Base-by-base conservation (phyloP, 2,888 invertebrate genomes). In the Ennomos quercinarius region DNA sequence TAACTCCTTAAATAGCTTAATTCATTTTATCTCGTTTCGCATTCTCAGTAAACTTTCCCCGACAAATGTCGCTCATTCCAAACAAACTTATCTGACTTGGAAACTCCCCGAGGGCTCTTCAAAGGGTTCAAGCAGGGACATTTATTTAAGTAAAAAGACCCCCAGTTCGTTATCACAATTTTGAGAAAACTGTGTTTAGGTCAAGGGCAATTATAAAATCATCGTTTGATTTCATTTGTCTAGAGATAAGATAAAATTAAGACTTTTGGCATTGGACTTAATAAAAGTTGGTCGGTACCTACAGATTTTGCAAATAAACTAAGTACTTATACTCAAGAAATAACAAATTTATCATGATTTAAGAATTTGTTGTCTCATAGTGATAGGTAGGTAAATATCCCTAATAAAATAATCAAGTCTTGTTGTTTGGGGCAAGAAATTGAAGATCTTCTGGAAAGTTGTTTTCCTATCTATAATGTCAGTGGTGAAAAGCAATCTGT, bases 41-140 rank as follows among this genome's bases (percentile, higher is more conserved):
- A 66, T 66, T 69, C 64, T 55, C 46, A 57, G 48, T 41, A 61
- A 71, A 72, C 63, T 71, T 73, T 63, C 48, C 60, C 67, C 53
- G 55, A 74, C 67, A 73, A 76, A 73, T 72, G 73, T 75, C 68
- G 71, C 74, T 78, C 74, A 74, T 76, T 77, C 75, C 73, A 73
- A 77, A 77, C 72, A 76, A 79, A 81, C 76, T 81, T 81, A 81
- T 84, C 80, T 76, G 35, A 66, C 65, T 63, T 68, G 68, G 66
- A 53, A 46, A 67, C 65, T 71, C 68, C 64, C 68, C 61, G 63
- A 66, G 63, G 67, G 60, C 64, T 66, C 75, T 73, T 70, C 73
- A 71, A 78, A 83, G 72, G 78, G 74, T 72, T 78, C 70, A 27
- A 27, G 27, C 50, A 67, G 68, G 72, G 63, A 67, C 76, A 70